These are phyloP conservation scores for Cinara cedri DNA, from an alignment of 2,888 invertebrate genomes.

Conservation along the genomic window DNA sequence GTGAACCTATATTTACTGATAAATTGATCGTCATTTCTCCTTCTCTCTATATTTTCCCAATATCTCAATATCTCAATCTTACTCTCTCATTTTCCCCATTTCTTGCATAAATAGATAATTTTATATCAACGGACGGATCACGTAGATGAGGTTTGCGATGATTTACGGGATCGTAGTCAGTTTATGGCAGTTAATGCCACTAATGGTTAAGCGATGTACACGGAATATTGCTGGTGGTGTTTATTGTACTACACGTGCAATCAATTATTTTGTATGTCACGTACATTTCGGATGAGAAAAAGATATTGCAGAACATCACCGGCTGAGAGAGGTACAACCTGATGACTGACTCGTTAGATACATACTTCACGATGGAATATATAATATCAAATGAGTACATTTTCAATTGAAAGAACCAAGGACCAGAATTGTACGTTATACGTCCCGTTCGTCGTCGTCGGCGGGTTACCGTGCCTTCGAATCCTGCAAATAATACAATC, in stretches of 20 bases:
- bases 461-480: too few species aligned
- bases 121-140: not conserved
- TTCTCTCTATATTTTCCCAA: too few species aligned
- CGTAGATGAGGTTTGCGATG: slow-evolving; percentile 26
- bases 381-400: not conserved
- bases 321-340: slow-evolving; percentile 2
- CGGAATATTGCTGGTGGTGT: slow-evolving; percentile 14
- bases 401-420: not conserved
- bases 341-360: slow-evolving; percentile 35
- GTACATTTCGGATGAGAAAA: slow-evolving; percentile 36
- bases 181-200: slow-evolving; percentile 3
- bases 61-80: too few species aligned
- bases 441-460: too few species aligned
- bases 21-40: too few species aligned
- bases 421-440: too few species aligned
- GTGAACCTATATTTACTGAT: too few species aligned
- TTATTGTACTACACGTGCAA: slow-evolving; percentile 34
- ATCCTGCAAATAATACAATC: too few species aligned
- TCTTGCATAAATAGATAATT: too few species aligned
- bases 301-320: slow-evolving; percentile 17
- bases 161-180: slow-evolving; percentile 3
- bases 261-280: slow-evolving; percentile 30
- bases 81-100: too few species aligned
- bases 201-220: not conserved
- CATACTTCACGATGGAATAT: slow-evolving; percentile 37